Evolutionary conservation across 2,888 invertebrate species (phyloP), one percentile per base, ranked within the genome.

Genomic region (Polietes domitor): DNA sequence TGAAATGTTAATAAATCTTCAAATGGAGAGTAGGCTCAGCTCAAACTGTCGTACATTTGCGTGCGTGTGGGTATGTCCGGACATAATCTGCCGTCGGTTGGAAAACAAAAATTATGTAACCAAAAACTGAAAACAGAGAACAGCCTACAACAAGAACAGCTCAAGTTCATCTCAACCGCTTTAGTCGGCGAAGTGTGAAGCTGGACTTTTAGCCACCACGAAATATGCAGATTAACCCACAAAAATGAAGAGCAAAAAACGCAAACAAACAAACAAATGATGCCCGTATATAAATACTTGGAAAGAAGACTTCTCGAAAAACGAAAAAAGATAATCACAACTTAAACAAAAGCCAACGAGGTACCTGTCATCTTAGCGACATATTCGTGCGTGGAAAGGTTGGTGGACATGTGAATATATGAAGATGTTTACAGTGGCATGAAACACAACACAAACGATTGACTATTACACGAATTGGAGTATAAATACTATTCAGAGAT

Each of bases 151-250:
- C 17, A 50, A 17, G 17, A n/a, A 10, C 12, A 78, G 75, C 81
- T 78, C 78, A 76, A 78, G 84, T 76, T 84, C 65, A 78, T 75
- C 81, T 83, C 72, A 75, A 78, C 74, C 75, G 75, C 61, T 77
- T 84, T 76, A 81, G 41, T 50, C 75, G 72, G 53, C 81, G 32
- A 41, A 68, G 75, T 78, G 61, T 76, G 58, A 83, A 65, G 65
- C 10, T 37, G 19, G 37, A 21, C 19, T 37, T 65, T 26, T 58
- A 58, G 15, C 26, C 58, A 58, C 12, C 19, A 5, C 41, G 65
- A 41, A 17, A 37, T 41, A 65, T 65, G 37, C 65, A 41, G 65
- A 65, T 65, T 65, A 65, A 65, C 65, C 65, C 65, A 65, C 19
- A 19, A 65, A 41, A 65, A 65, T 37, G 7, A 21, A 41, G 65